These are phyloP conservation scores for Pseudopodoces humilis DNA, from an alignment of 2,113 vertebrate genomes.

Conservation along the genomic window DNA sequence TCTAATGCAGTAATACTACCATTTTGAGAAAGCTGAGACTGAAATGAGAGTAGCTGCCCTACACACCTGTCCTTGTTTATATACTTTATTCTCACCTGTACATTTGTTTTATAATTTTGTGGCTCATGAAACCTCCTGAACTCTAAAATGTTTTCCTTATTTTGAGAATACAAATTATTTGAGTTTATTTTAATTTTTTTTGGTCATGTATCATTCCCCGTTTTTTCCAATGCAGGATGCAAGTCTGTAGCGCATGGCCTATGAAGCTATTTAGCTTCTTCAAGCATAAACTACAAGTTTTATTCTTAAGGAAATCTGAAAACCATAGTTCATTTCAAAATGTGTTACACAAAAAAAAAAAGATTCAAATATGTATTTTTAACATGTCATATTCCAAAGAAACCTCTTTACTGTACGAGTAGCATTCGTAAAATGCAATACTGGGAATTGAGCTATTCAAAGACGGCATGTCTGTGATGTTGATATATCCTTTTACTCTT, in stretches of 20 bases:
- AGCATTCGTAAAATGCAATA: background rate
- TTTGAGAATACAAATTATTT: background rate
- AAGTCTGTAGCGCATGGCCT: background rate
- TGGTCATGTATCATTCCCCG: rapidly evolving
- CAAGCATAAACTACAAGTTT: background rate
- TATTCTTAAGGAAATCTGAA: background rate
- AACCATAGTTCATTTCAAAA: background rate
- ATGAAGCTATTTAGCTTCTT: background rate
- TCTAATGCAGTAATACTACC: background rate
- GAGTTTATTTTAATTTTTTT: background rate
- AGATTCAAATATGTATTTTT: background rate
- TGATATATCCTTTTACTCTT: background rate
- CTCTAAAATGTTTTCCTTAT: background rate
- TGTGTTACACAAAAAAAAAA: background rate
- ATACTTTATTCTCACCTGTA: background rate
- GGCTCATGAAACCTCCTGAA: background rate
- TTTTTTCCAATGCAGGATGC: background rate
- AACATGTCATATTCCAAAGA: background rate
- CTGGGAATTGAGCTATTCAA: background rate
- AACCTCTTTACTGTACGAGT: background rate
- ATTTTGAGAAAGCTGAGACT: background rate
- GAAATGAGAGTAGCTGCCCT: background rate
- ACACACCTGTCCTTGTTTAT: background rate
- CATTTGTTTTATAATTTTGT: background rate
- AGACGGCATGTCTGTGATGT: background rate